Evolutionary conservation across 2,888 invertebrate genomes (phyloP), one percentile per base, ranked within the genome.

Genomic region (Synanthedon vespiformis): DNA sequence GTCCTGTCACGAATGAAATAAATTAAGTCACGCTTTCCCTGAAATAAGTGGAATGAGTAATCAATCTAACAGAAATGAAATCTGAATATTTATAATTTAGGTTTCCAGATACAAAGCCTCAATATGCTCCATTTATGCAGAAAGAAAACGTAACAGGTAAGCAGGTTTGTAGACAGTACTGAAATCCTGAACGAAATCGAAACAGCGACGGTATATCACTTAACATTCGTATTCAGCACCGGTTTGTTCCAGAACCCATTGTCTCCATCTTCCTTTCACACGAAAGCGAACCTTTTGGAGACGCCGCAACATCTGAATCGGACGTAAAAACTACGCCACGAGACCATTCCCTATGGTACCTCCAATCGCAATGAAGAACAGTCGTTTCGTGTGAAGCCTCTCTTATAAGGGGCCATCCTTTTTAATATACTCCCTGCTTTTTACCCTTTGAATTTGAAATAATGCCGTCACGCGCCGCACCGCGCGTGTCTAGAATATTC

Each of bases 361-460:
- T 58, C 64, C 67, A 64, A 69, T 68, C 60, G 62, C 59, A 57
- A 60, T 64, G 61, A 64, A 60, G 57, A 55, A 64, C 55, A 54
- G 61, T 58, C 55, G 52, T 53, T 60, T 51, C 66, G 63, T 64
- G 66, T 61, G 56, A 51, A 57, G 61, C 61, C 62, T 63, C 66
- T 63, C 64, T 70, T 71, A 68, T 69, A 63, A 57, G 64, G 44
- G 14, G 66, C 70, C 70, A 74, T 77, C 70, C 67, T 74, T 79
- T 77, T 75, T 80, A 77, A 80, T 77, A 75, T 67, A 64, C 64
- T 60, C 67, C 60, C 62, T 63, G 68, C 67, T 73, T 80, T 77
- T 76, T 75, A 75, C 75, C 76, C 75, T 82, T 81, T 80, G 83
- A 80, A 79, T 83, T 77, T 77, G 77, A 76, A 80, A 80, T 82